Conservation (phyloP, 2,113 vertebrate species). For the Edolisoma coerulescens region DNA sequence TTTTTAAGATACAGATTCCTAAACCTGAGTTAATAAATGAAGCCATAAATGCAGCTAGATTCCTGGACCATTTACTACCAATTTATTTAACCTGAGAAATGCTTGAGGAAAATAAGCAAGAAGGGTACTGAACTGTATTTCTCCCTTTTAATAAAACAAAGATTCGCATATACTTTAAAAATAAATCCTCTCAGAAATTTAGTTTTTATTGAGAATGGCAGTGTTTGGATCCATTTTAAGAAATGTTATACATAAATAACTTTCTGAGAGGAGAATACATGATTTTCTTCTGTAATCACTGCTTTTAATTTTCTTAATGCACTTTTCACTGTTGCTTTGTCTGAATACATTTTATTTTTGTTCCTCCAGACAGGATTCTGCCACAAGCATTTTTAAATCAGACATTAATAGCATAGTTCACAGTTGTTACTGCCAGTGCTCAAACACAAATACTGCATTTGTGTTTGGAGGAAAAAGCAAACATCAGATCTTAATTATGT, state of each 20-base stretch:
- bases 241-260: conserved; percentile 28
- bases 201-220: conserved; percentile 20
- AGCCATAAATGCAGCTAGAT: neutral
- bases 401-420: conserved; percentile 73
- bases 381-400: conserved; percentile 71
- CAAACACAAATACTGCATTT: conserved; percentile 73
- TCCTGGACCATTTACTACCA: neutral
- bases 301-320: conserved; percentile 61
- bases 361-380: conserved; percentile 65
- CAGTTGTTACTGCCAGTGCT: conserved; percentile 71
- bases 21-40: neutral
- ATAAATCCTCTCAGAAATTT: neutral
- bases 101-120: neutral
- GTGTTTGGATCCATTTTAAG: conserved; percentile 29
- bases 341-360: conserved; percentile 68
- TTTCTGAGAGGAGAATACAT: conserved; percentile 27
- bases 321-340: conserved; percentile 69
- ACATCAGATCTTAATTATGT: conserved; percentile 76
- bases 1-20: neutral
- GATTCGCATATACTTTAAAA: neutral
- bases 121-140: neutral
- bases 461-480: conserved; percentile 65
- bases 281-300: conserved; percentile 32
- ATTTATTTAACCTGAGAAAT: neutral
- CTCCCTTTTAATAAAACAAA: neutral